Evolutionary conservation across 2,888 invertebrate genomes (phyloP), one percentile per base, ranked within the genome.

Genomic region (Notodonta ziczac): DNA sequence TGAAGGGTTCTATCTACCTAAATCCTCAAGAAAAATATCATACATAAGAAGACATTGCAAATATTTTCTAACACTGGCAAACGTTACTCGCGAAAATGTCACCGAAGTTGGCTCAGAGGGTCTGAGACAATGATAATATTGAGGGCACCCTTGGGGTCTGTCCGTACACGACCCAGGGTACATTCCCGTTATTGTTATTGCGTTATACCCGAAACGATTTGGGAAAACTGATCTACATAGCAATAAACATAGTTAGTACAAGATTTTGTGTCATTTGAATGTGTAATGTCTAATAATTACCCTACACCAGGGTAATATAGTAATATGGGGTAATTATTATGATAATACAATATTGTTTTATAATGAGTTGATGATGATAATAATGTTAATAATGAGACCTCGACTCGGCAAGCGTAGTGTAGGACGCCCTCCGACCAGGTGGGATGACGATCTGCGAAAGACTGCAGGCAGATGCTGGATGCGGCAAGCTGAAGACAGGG

Each of bases 71-170:
- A 24, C 24, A 58, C 50, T 56, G 44, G 52, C 57, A 14, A 39
- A 1, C 16, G 63, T 59, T 56, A 63, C 61, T 66, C 55, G 58
- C 58, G 61, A 61, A 75, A 75, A 73, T 66, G 67, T 68, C 60
- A 48, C 44, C 52, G 24, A 32, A 63, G 55, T 59, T 48, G 63
- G 50, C 56, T 73, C 62, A 48, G 59, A 76, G 70, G 67, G 72
- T 66, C 66, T 72, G 71, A 72, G 76, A 81, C 80, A 82, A 80
- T 81, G 80, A 80, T 79, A 81, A 82, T 82, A 80, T 76, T 76
- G 81, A 82, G 73, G 73, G 77, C 63, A 62, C 84, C 66, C 76
- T 62, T 58, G 76, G 72, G 82, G 71, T 54, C 76, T 70, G 58
- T 62, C 67, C 63, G 73, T 69, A 61, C 60, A 61, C 65, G 60